phyloP scores from a whole-genome alignment of 2,113 vertebrate species.

The Lepisosteus oculatus region DNA sequence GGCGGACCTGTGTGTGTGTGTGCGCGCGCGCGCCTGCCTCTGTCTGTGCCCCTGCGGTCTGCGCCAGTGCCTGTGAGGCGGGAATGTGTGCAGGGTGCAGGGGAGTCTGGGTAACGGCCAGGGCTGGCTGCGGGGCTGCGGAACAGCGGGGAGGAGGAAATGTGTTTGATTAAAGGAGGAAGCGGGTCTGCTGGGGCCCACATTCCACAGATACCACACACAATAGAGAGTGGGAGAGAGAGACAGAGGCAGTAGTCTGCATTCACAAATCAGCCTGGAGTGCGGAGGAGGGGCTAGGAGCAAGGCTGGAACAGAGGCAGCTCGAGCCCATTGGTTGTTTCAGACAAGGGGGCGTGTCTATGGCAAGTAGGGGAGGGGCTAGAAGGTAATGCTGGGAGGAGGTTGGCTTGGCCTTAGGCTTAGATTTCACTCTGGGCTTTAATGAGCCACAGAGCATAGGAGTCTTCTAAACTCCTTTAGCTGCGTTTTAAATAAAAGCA shows the following conservation, averaged over 20 bases:
- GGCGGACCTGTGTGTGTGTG: no score
- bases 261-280: conserved; percentile 16
- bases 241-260: conserved; percentile 2
- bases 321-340: conserved; percentile 3
- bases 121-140: conserved; percentile 1
- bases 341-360: neutral
- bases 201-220: conserved; percentile 34
- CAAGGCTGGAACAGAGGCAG: neutral
- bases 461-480: no score
- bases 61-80: neutral
- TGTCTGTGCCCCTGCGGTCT: conserved; percentile 3
- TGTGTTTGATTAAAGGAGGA: conserved; percentile 35
- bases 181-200: conserved; percentile 31
- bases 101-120: conserved; percentile 28
- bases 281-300: conserved; percentile 6
- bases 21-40: no score
- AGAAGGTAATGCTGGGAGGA: neutral
- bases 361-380: neutral
- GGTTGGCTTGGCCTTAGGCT: no score
- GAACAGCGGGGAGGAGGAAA: conserved; percentile 31
- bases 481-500: no score
- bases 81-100: conserved; percentile 20
- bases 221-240: conserved; percentile 23
- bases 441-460: no score
- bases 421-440: no score